These are phyloP conservation scores for Psammodynastes pulverulentus DNA, from an alignment of 2,113 vertebrate genomes.

Conservation along the genomic window DNA sequence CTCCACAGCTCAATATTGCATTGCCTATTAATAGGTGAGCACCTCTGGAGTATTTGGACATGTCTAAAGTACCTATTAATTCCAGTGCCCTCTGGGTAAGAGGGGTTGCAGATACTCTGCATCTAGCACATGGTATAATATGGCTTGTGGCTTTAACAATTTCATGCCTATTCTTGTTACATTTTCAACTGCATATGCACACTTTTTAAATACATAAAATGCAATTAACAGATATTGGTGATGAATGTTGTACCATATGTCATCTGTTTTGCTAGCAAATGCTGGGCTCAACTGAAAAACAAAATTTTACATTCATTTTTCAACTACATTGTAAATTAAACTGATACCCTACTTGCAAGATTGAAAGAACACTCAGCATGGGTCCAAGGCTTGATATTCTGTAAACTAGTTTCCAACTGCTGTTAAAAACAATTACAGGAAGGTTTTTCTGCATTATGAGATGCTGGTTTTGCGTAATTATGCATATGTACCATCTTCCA, in stretches of 20 bases:
- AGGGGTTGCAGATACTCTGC: background rate
- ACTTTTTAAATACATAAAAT: slow-evolving; percentile 33
- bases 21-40: background rate
- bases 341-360: background rate
- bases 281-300: slow-evolving; percentile 52
- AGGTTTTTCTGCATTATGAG: background rate
- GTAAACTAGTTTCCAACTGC: slow-evolving; percentile 35
- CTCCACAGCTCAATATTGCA: background rate
- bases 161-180: slow-evolving; percentile 46
- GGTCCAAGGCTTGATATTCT: slow-evolving; percentile 32
- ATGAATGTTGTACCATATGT: slow-evolving; percentile 58
- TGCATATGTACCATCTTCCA: slow-evolving; percentile 26
- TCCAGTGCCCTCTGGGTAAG: background rate
- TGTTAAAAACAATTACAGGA: slow-evolving; percentile 38
- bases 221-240: slow-evolving; percentile 59
- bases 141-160: slow-evolving; percentile 13
- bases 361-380: slow-evolving; percentile 33
- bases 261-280: slow-evolving; percentile 59
- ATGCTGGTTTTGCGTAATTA: slow-evolving; percentile 39
- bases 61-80: background rate
- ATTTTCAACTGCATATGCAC: slow-evolving; percentile 46
- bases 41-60: background rate
- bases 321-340: slow-evolving; percentile 22
- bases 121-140: slow-evolving; percentile 32
- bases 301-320: slow-evolving; percentile 45